Evolutionary conservation across 2,888 invertebrate species (phyloP), one percentile per base, ranked within the genome.

Genomic region (Thecocarcelia acutangulata): DNA sequence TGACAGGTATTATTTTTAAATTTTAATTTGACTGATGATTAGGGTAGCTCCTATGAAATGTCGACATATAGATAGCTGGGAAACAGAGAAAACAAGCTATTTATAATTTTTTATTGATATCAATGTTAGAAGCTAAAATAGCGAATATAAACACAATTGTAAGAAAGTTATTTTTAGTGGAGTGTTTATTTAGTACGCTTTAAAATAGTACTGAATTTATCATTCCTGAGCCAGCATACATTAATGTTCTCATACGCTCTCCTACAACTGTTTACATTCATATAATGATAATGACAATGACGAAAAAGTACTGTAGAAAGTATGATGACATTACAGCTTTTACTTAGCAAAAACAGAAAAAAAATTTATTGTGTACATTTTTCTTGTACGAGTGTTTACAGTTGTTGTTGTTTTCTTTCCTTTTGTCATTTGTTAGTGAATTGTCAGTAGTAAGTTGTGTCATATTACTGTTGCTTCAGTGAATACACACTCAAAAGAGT

Each of bases 391-490:
- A n/a, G n/a, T n/a, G n/a, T 40, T 12, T 58, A 6, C 9, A 13
- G 15, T 15, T 61, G 44, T 44, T 61, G 15, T 44, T 24, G 44
- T 44, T 42, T 6, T 44, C 24, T n/a, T n/a, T 61, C 21, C n/a
- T 33, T 61, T 17, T 50, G 50, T 50, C 21, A 48, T 48, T 42
- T 40, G 17, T 17, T 24, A 24, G 42, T 9, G 24, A 42, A n/a
- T 59, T 42, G 59, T 56, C 37, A 12, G 37, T 11, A 37, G 37
- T 12, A 37, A 37, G n/a, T 56, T 37, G n/a, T 37, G 17, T 13
- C 40, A 42, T 42, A 59, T 59, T 44, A 61, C n/a, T 61, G 44
- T 44, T 61, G 59, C 21, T 44, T 44, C 44, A 61, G 24, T 15
- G 15, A 44, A 15, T 44, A 61, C 24, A 44, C 15, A 44, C 15